phyloP scores from a whole-genome alignment of 2,888 invertebrate genomes.

The Lamellibrachia satsuma region DNA sequence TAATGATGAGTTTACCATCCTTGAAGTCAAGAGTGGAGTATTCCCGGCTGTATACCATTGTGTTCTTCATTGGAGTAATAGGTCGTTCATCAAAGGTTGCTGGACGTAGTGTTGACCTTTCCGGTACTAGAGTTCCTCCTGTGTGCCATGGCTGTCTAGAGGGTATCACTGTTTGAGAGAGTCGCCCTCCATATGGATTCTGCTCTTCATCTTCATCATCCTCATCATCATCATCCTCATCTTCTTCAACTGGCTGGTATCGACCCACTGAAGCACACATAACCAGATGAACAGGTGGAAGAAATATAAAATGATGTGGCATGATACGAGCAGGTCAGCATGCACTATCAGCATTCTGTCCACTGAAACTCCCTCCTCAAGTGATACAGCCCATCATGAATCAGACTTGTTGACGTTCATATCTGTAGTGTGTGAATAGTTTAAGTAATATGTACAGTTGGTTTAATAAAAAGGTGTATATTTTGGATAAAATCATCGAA shows the following conservation, averaged over 20 bases:
- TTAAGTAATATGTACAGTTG: too few species aligned
- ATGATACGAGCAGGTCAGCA: too few species aligned
- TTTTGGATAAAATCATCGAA: too few species aligned
- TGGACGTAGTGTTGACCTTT: background rate
- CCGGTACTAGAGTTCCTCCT: background rate
- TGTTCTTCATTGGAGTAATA: constrained; percentile 62
- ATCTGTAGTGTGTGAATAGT: too few species aligned
- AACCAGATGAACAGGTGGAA: background rate
- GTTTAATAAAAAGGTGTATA: too few species aligned
- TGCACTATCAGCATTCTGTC: too few species aligned
- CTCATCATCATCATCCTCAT: constrained; percentile 27
- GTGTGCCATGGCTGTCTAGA: constrained; percentile 26
- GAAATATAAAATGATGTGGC: too few species aligned
- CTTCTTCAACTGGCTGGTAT: background rate
- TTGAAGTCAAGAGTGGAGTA: constrained; percentile 63
- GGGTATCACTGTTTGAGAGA: background rate
- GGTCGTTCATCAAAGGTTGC: constrained; percentile 55
- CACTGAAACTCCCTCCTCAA: too few species aligned
- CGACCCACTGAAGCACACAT: background rate
- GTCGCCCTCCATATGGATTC: background rate
- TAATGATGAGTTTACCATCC: constrained; percentile 54
- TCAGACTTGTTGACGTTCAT: too few species aligned
- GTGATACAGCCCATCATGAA: too few species aligned
- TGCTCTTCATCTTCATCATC: constrained; percentile 27
- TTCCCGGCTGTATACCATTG: constrained; percentile 57